phyloP scores from a whole-genome alignment of 2,113 vertebrate genomes.

The Thunnus maccoyii region DNA sequence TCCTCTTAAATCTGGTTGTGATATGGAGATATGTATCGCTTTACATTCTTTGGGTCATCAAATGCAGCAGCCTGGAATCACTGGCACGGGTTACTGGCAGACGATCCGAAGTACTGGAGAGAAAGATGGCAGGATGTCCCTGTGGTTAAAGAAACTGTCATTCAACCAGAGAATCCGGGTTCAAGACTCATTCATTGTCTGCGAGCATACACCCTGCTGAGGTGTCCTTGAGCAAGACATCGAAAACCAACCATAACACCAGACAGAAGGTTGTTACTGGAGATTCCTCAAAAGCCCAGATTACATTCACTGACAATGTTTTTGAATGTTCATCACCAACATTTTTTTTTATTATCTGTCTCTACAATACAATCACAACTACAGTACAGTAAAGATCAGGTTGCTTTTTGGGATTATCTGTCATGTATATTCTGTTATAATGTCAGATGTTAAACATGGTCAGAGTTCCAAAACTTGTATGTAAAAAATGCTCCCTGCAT shows the following conservation, averaged over 20 bases:
- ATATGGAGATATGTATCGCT: conserved; percentile 58
- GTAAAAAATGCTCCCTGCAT: too few relatives aligned
- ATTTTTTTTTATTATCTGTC: too few relatives aligned
- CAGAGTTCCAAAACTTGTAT: too few relatives aligned
- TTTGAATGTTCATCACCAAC: not conserved
- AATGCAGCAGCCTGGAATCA: conserved; percentile 58
- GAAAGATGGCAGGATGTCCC: conserved; percentile 39
- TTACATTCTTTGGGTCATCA: conserved; percentile 54
- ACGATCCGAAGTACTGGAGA: conserved; percentile 20
- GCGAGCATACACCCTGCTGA: conserved; percentile 14
- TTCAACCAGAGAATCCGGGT: conserved; percentile 18
- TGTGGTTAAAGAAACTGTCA: conserved; percentile 42
- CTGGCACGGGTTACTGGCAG: conserved; percentile 34
- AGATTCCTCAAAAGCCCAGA: not conserved
- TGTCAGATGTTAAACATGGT: too few relatives aligned
- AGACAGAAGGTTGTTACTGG: not conserved
- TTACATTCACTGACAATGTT: not conserved
- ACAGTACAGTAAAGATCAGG: not conserved
- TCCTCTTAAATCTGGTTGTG: conserved; percentile 56
- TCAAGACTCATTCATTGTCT: conserved; percentile 32
- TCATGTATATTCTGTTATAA: too few relatives aligned
- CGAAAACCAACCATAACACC: not conserved
- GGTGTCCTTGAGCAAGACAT: conserved; percentile 23
- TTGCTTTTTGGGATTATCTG: too few relatives aligned
- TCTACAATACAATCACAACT: not conserved